Evolutionary conservation across 1,140 invertebrate species (phyloP).

Genomic region (Capitella teleta): DNA sequence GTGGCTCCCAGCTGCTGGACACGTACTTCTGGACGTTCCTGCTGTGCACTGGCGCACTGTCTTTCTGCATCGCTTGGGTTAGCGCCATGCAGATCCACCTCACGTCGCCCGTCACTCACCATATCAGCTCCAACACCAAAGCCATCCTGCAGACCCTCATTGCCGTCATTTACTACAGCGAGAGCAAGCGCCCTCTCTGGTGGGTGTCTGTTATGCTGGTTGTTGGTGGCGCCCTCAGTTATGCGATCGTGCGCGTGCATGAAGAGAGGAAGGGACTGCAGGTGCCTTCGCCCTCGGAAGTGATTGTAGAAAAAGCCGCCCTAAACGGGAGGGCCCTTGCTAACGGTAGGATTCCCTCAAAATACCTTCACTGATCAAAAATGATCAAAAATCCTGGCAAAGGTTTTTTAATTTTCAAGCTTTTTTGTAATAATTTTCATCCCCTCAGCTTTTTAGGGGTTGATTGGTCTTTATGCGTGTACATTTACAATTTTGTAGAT

Average conservation of each 20-base stretch:
- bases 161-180: conserved; percentile 29
- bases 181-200: conserved; percentile 30
- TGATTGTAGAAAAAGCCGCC: no score
- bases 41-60: conserved; percentile 26
- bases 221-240: conserved; percentile 27
- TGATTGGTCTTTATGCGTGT: no score
- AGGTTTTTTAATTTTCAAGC: no score
- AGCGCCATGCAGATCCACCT: conserved; percentile 36
- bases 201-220: conserved; percentile 36
- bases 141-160: conserved; percentile 37
- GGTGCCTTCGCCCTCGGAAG: no score
- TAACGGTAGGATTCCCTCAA: no score
- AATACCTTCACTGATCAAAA: no score
- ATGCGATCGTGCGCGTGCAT: conserved; percentile 16
- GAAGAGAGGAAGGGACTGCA: no score
- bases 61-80: conserved; percentile 33
- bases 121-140: conserved; percentile 40
- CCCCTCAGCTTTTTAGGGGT: no score
- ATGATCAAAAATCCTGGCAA: no score
- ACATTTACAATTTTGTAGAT: no score
- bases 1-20: conserved; percentile 13
- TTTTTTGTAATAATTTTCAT: no score
- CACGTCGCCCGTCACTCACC: conserved; percentile 38
- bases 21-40: conserved; percentile 24
- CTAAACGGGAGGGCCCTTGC: no score